Base-by-base conservation (phyloP, 2,888 invertebrate genomes). In the Tenthredo scrophulariae region DNA sequence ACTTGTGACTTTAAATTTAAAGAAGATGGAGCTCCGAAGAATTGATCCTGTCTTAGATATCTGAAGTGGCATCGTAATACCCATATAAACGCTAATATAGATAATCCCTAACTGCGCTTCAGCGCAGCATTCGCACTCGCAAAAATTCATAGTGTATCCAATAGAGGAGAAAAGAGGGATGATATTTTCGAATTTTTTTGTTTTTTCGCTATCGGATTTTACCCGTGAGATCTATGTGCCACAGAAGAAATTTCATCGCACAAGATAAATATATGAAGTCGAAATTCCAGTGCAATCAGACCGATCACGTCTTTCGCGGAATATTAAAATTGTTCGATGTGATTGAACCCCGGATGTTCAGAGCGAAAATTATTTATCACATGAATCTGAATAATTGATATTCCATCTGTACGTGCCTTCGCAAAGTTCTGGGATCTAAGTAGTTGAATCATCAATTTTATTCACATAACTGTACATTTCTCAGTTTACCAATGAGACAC, bases 1-100 rank as follows among this genome's bases (percentile, higher is more conserved):
- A 22, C 37, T 22, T 22, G 33, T 7, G 6, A 37, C 80, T 80
- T 37, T 50, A 77, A 77, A 9, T 77, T 77, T 77, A 54, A 77
- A 77, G 77, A 37, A 33, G 54, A 77, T 54, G 33, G 54, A 54
- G 0, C 33, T 46, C 33, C 22, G 18, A 5, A 33, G 37, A 33
- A 70, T 70, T 10, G 7, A 13, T 70, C 15, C 33, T 22, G 6
- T n/a, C 33, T 43, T 2, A 13, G n/a, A 26, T n/a, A 72, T 22
- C 9, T 22, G 40, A 37, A 40, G 72, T 37, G n/a, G 37, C 18
- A 6, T 72, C 40, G 40, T 40, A 26, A 26, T 22, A 65, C 4
- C 13, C n/a, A 6, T 29, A 10, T 72, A 72, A 4, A 33, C 6
- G 22, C 9, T 18, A 22, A 40, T 0, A 1, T 40, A 40, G 72